A percentile compares a stretch with the other conserved stretches of the same genome.
These are phyloP conservation scores for Sitodiplosis mosellana DNA, from an alignment of 1,140 invertebrate species.

Conservation along the genomic window DNA sequence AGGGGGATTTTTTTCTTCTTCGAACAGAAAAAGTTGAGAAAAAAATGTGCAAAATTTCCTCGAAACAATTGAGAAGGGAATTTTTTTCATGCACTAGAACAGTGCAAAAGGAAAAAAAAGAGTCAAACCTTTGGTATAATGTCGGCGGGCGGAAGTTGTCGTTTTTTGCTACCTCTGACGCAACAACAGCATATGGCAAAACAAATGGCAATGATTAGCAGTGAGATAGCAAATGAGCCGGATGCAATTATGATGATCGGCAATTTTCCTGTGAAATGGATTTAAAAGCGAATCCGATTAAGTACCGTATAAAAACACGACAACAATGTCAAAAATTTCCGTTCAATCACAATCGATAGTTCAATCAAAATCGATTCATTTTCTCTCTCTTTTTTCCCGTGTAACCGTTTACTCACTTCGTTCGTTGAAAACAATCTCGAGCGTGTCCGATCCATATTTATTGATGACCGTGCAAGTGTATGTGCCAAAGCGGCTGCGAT, in stretches of 20 bases:
- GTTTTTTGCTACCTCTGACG: background rate
- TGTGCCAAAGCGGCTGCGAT: conserved; percentile 69
- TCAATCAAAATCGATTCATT: background rate
- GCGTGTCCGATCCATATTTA: conserved; percentile 68
- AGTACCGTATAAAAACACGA: background rate
- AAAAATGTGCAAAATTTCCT: background rate
- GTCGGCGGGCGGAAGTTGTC: conserved; percentile 3
- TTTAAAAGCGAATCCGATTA: background rate
- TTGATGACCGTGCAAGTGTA: conserved; percentile 92
- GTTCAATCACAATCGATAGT: background rate
- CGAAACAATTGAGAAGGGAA: too few relatives aligned
- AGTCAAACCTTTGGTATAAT: conserved; percentile 2
- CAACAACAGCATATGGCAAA: background rate
- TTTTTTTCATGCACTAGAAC: background rate
- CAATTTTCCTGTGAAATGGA: background rate
- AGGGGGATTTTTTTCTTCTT: too few relatives aligned
- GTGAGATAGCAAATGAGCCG: background rate
- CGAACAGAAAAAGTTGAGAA: too few relatives aligned
- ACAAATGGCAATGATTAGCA: background rate
- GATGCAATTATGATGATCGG: background rate
- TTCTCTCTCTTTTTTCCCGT: background rate
- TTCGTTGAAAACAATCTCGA: conserved; percentile 63
- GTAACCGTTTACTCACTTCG: conserved; percentile 56
- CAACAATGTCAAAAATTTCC: background rate
- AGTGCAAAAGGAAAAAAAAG: background rate